phyloP scores from a whole-genome alignment of 2,113 vertebrate species.

The Pycnonotus jocosus region DNA sequence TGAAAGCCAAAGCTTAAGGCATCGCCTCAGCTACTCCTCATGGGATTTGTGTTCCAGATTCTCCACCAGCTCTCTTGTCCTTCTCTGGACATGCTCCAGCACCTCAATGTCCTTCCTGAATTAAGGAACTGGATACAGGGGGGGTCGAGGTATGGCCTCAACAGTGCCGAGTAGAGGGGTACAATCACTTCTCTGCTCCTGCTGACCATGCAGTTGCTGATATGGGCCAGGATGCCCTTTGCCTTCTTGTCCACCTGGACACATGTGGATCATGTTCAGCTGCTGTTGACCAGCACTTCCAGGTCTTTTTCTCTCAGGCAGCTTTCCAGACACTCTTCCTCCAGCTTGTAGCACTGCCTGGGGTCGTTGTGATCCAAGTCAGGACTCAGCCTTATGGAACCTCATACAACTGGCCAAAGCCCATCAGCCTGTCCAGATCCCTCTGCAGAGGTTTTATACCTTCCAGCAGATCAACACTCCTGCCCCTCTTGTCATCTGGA shows the following conservation, averaged over 20 bases:
- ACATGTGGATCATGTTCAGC: not conserved
- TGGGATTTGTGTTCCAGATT: not conserved
- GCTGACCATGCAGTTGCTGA: not conserved
- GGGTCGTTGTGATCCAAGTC: not conserved
- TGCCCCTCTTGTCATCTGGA: not conserved
- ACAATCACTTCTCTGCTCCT: not conserved
- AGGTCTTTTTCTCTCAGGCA: not conserved
- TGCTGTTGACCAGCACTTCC: not conserved
- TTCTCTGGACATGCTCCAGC: not conserved
- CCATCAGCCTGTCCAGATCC: not conserved
- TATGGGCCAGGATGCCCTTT: too few species aligned
- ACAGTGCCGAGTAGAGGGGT: rapidly evolving
- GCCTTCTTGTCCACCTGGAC: not conserved
- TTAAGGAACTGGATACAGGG: not conserved
- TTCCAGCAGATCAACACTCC: not conserved
- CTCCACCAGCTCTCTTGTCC: not conserved
- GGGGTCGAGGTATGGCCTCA: not conserved
- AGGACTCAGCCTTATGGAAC: not conserved
- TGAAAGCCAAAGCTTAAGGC: too few species aligned
- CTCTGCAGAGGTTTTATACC: not conserved
- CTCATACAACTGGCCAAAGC: not conserved
- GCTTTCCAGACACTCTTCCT: not conserved
- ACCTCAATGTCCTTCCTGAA: not conserved
- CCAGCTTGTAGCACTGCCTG: rapidly evolving
- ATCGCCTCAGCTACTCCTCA: not conserved